A percentile compares a stretch with the other conserved stretches of the same genome.
phyloP scores from a whole-genome alignment of 2,888 invertebrate species.

The Sminthurinus aureus region DNA sequence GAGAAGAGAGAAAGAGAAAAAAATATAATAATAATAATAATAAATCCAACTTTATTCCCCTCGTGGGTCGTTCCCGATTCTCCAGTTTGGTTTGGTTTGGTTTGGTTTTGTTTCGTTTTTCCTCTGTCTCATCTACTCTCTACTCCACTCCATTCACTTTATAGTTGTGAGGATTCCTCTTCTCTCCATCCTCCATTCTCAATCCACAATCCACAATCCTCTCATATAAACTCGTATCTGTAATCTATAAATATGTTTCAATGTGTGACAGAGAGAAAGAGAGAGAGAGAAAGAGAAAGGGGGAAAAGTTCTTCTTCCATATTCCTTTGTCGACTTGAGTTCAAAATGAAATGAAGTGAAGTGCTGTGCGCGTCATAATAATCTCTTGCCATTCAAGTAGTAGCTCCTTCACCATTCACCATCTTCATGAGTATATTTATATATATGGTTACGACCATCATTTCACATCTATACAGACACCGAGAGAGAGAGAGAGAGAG shows the following conservation, averaged over 20 bases:
- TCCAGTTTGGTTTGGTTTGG: background rate
- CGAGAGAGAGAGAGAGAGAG: no score
- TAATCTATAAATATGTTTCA: no score
- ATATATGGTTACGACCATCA: no score
- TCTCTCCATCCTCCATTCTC: no score
- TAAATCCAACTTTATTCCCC: slow-evolving; percentile 16
- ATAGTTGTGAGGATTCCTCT: background rate
- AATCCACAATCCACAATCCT: no score
- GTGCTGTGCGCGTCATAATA: slow-evolving; percentile 21
- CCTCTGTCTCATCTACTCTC: background rate
- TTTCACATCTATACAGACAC: no score
- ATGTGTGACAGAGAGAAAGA: background rate
- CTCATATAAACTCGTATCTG: no score
- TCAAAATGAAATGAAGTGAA: slow-evolving; percentile 23
- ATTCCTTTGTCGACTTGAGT: background rate
- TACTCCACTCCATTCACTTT: background rate
- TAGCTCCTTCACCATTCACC: no score
- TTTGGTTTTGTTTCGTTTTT: slow-evolving; percentile 12
- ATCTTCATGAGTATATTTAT: no score
- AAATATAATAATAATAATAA: slow-evolving; percentile 18
- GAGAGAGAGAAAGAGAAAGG: background rate
- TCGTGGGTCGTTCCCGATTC: slow-evolving; percentile 3
- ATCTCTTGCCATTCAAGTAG: slow-evolving; percentile 7
- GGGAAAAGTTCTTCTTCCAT: background rate
- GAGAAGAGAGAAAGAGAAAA: background rate